Evolutionary conservation across 2,113 vertebrate genomes (phyloP), one percentile per base, ranked within the genome.

Genomic region (Halcyon senegalensis): DNA sequence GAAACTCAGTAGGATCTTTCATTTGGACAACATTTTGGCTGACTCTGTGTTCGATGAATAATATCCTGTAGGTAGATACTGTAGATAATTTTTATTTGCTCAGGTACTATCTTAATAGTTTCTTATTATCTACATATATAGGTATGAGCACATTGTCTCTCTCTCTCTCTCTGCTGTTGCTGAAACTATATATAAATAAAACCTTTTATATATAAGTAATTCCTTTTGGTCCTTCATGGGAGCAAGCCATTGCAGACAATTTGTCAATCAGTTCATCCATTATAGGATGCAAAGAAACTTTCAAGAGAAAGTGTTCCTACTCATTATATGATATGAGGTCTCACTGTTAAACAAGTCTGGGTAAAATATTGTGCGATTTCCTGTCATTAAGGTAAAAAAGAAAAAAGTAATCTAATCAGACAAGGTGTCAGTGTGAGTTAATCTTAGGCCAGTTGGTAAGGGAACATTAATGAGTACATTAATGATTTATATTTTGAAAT

Each of bases 11-110:
- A 69, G 70, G 43, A 63, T 67, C 80, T 84, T 96, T 91, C 62
- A 82, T 82, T 91, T 94, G 64, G 44, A 73, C 82, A 94, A 41
- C 17, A 35, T 86, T 87, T 80, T 67, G 68, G 2, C 33, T 53
- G 62, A 69, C 31, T 70, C 37, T 28, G 20, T 86, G 28, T 78
- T 90, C 33, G 1, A 3, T 7, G 13, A 89, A 81, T 66, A 86
- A 87, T 88, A 93, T 86, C 69, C 81, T 69, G 35, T 76, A 89
- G 69, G 27, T 37, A 93, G 66, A 90, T 90, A 35, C 4, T 43
- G 12, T 58, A 90, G 72, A 73, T 69, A 76, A 18, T 64, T 91
- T 83, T 83, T 60, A 83, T 83, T 77, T 85, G 9, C 41, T 85
- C 37, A 27, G 20, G 25, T 27, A 27, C 25, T 46, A 46, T 80